phyloP scores from a whole-genome alignment of 2,113 vertebrate species.

The Myotis yumanensis region DNA sequence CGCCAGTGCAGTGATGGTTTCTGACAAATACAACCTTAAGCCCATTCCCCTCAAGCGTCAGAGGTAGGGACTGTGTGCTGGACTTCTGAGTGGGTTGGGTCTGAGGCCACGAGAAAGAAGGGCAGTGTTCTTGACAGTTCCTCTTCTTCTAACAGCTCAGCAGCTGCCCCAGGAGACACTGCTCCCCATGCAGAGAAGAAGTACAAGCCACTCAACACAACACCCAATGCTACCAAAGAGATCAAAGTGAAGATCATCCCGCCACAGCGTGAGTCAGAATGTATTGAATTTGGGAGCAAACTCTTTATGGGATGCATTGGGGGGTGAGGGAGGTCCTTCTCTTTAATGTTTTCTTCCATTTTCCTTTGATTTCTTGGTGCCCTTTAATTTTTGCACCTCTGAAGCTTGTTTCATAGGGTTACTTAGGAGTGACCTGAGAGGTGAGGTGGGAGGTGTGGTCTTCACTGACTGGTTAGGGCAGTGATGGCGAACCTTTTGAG shows the following conservation, averaged over 20 bases:
- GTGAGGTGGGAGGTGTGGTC: background rate
- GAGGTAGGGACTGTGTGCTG: constrained; percentile 78
- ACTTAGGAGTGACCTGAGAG: background rate
- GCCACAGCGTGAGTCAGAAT: constrained; percentile 89
- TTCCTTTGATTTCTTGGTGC: background rate
- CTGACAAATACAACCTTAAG: constrained; percentile 95
- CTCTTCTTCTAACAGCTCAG: constrained; percentile 60
- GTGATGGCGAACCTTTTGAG: no score
- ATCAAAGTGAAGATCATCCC: constrained; percentile 99
- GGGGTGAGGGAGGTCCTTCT: background rate
- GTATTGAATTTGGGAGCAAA: background rate
- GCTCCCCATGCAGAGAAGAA: constrained; percentile 92
- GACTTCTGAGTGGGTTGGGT: background rate
- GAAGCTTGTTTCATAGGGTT: background rate
- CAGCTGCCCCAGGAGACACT: constrained; percentile 70
- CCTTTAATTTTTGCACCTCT: background rate
- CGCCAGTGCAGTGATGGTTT: constrained; percentile 81
- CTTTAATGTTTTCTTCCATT: background rate
- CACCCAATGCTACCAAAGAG: constrained; percentile 93
- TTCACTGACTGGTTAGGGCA: background rate
- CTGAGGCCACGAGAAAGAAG: background rate
- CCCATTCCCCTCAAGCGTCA: constrained; percentile 93
- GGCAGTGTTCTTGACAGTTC: background rate
- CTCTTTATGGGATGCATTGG: background rate
- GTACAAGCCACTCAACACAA: constrained; percentile 95